These are phyloP conservation scores for Stegodyphus mimosarum DNA, from an alignment of 1,140 invertebrate genomes.

Conservation along the genomic window DNA sequence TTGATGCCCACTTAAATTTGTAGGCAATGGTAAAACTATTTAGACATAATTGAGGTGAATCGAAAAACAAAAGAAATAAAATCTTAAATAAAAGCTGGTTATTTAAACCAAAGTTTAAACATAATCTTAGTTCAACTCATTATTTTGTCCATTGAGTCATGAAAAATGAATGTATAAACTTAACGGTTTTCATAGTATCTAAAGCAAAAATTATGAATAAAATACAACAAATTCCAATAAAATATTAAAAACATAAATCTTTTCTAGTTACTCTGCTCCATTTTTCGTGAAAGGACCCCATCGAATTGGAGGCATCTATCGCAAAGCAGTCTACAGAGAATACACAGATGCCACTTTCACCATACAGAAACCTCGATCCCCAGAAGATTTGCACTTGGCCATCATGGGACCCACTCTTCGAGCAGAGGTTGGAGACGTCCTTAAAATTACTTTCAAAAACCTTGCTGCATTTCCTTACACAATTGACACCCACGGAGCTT, in stretches of 20 bases:
- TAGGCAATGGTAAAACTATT: too few species aligned
- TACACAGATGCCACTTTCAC: conserved; percentile 64
- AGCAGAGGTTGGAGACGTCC: conserved; percentile 64
- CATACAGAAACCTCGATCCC: conserved; percentile 45
- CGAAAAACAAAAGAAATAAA: too few species aligned
- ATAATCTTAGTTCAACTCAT: too few species aligned
- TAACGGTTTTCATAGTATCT: too few species aligned
- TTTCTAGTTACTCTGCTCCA: conserved; percentile 54
- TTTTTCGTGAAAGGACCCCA: conserved; percentile 62
- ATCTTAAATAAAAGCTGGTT: too few species aligned
- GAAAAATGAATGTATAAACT: too few species aligned
- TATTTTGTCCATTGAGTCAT: too few species aligned
- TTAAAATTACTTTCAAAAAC: conserved; percentile 64
- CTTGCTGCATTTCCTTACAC: conserved; percentile 63
- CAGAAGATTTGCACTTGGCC: conserved; percentile 61
- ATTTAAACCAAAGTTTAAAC: too few species aligned
- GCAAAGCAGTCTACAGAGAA: conserved; percentile 63
- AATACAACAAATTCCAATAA: too few species aligned
- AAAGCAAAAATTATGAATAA: too few species aligned
- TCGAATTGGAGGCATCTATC: conserved; percentile 64
- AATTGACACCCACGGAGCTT: conserved; percentile 64
- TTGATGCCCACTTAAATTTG: too few species aligned
- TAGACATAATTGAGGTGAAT: too few species aligned
- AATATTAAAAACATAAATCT: not conserved
- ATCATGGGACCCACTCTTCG: conserved; percentile 64